Evolutionary conservation across 1,140 invertebrate species (phyloP), one percentile per base, ranked within the genome.

Genomic region (Megathymus violae): DNA sequence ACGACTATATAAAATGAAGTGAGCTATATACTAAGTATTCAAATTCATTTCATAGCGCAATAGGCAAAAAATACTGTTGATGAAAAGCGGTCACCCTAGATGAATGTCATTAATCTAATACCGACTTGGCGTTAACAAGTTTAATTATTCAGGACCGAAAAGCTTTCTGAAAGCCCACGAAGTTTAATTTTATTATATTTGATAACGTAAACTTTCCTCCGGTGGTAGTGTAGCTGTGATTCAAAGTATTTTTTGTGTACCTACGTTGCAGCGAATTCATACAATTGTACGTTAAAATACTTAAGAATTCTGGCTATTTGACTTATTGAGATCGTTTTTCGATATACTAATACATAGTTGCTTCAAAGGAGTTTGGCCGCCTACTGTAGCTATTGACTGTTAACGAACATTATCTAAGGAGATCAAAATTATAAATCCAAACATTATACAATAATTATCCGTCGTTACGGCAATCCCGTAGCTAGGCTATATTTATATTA

Each of bases 141-240:
- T 86, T 82, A 86, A 88, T 86, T 84, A 85, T 88, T 82, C 83
- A 86, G 76, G 73, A 82, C 80, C 74, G 77, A 80, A 80, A 81
- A 84, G 79, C 80, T 81, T 85, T 85, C 78, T 76, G 74, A 63
- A 61, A 77, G 74, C 74, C 71, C 76, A 84, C 78, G 71, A 80
- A 83, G 85, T 68, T 85, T 81, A 77, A 70, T 75, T 41, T 54
- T 50, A 50, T 14, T 10, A 34, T 17, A 5, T 50, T 50, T 50
- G 25, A 78, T 78, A 71, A 4, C 27, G 11, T 36, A 11, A 36
- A 36, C 34, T 36, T 36, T 31, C 34, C 34, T 10, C 10, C 34
- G n/a, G 34, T 36, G n/a, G 10, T 7, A 4, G 4, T n/a, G 7
- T 36, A 11, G 1, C 7, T 31, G 1, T 3, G 27, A 31, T n/a